phyloP scores from a whole-genome alignment of 2,888 invertebrate genomes.

The Neoaliturus tenellus region DNA sequence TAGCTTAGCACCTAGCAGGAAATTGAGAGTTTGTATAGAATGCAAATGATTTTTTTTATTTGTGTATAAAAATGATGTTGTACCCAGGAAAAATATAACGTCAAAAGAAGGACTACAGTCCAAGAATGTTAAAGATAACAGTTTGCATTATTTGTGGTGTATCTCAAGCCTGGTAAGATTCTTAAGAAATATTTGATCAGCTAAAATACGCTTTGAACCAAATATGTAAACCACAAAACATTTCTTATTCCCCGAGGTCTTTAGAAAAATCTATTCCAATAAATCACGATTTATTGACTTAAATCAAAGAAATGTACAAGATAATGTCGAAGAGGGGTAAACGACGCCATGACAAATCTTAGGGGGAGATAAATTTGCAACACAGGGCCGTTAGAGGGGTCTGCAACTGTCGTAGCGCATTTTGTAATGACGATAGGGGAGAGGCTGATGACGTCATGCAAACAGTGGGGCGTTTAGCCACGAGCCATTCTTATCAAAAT shows the following conservation, averaged over 20 bases:
- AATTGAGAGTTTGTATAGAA: too few species aligned
- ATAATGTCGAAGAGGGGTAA: not conserved
- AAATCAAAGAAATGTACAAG: constrained; percentile 23
- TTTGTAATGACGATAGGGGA: not conserved
- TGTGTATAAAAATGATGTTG: too few species aligned
- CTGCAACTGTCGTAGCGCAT: not conserved
- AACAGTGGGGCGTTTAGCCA: not conserved
- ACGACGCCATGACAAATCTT: not conserved
- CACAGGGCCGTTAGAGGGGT: constrained; percentile 22
- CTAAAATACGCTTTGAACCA: too few species aligned
- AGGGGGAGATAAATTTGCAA: constrained; percentile 35
- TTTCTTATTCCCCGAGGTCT: not conserved
- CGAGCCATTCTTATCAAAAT: not conserved
- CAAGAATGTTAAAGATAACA: too few species aligned
- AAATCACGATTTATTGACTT: not conserved
- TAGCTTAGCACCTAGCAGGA: too few species aligned
- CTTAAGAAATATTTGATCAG: too few species aligned
- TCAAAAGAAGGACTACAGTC: too few species aligned
- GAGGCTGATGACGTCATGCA: not conserved
- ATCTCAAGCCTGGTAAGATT: too few species aligned
- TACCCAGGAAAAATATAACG: too few species aligned
- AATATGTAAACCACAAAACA: too few species aligned
- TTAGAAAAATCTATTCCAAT: not conserved
- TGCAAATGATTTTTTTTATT: too few species aligned
- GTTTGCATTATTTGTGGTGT: too few species aligned